phyloP scores from a whole-genome alignment of 2,113 vertebrate species.

The Strix aluco region DNA sequence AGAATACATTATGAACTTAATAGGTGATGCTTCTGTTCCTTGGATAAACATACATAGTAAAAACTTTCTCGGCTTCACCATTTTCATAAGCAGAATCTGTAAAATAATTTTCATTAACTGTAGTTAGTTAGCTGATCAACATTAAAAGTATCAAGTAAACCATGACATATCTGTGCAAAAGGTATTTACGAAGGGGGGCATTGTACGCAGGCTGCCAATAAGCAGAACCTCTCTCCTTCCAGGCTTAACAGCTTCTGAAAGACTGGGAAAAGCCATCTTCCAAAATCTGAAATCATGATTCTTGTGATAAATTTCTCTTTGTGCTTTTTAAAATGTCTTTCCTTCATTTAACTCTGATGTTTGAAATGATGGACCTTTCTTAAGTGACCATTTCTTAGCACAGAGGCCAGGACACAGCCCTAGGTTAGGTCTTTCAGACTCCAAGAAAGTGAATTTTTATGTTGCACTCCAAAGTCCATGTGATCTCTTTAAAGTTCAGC shows the following conservation, averaged over 20 bases:
- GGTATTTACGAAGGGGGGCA: background rate
- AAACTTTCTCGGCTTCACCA: background rate
- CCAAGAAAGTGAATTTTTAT: accelerated
- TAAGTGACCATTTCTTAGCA: background rate
- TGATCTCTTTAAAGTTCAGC: background rate
- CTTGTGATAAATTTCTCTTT: background rate
- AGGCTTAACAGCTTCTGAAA: background rate
- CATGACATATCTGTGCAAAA: accelerated
- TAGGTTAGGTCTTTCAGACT: background rate
- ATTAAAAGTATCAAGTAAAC: background rate
- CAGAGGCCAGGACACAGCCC: background rate
- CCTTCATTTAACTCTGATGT: background rate
- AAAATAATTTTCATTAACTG: background rate
- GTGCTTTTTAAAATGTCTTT: background rate
- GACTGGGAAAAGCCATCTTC: background rate
- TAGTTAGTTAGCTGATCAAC: background rate
- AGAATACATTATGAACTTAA: background rate
- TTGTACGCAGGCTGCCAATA: background rate
- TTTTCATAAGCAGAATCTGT: background rate
- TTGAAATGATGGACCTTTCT: background rate
- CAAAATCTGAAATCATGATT: background rate
- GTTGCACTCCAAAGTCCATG: background rate
- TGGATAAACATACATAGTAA: background rate
- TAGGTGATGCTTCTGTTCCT: background rate
- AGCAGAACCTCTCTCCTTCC: background rate